Base-by-base conservation (phyloP, 2,888 invertebrate species). In the Cheilosia grossa region DNA sequence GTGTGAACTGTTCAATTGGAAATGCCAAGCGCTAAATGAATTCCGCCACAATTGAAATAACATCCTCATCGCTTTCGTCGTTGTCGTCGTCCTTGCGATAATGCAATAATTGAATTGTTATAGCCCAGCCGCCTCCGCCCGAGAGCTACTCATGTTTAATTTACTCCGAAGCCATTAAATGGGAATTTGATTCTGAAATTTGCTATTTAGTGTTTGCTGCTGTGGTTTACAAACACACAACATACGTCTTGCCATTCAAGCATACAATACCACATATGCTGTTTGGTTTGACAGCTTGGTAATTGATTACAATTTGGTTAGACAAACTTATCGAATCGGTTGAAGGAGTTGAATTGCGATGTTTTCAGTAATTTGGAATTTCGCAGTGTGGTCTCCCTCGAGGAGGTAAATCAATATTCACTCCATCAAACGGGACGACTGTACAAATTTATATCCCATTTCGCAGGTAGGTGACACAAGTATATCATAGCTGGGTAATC, bases 71-170 rank as follows among this genome's bases (percentile, higher is more conserved):
- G 40, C 49, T 56, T n/a, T 70, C 51, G 10, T 63, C 61, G 33
- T 77, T 13, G 37, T 13, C 37, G 33, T 33, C 7, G 33, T 63
- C 69, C 10, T 78, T 49, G 47, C 59, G 51, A 70, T 51, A 54
- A 53, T 59, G 40, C 53, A 70, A 49, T 77, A 72, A 72, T 59
- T 82, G 40, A 54, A 77, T 77, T 82, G 75, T 59, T 37, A n/a
- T n/a, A 30, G 21, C 63, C 21, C 74, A 58, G n/a, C 30, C 42
- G 40, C 37, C 58, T 24, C 5, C 13, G 7, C 5, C 7, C 17
- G 24, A 24, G 44, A 30, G 30, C 30, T 40, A 49, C 21, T 58
- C 19, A 10, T 51, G 63, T 63, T 64, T 64, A 75, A 70, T 75
- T 75, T 64, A 59, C 47, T 66, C 42, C 19, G 37, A 66, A 54